phyloP scores from a whole-genome alignment of 2,797 vertebrate genomes.

The Alcedo atthis region DNA sequence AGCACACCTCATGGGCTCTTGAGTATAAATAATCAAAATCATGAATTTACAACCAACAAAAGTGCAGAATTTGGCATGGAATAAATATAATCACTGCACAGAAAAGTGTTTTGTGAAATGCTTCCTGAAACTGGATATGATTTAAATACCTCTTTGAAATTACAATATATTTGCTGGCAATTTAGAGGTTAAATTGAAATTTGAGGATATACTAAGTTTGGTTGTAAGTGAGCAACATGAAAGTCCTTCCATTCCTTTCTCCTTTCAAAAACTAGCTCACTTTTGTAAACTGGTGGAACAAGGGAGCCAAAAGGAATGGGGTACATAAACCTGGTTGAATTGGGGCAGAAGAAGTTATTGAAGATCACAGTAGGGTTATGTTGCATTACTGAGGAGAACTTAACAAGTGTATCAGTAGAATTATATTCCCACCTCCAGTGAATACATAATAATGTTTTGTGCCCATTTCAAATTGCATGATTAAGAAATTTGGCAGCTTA shows the following conservation, averaged over 20 bases:
- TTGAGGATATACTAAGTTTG: not conserved
- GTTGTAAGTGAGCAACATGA: not conserved
- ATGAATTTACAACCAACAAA: not conserved
- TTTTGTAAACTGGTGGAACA: not conserved
- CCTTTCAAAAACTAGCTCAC: not conserved
- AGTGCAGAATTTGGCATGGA: not conserved
- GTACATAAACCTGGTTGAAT: not conserved
- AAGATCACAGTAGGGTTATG: not conserved
- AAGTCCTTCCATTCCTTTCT: not conserved
- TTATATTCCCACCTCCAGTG: not conserved
- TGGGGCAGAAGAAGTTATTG: not conserved
- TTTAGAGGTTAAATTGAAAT: not conserved
- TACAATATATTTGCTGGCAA: not conserved
- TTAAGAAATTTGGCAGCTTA: not conserved
- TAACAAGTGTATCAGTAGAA: not conserved
- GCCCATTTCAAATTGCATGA: not conserved
- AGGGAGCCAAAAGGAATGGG: not conserved
- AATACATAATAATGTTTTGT: not conserved
- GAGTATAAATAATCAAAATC: not conserved
- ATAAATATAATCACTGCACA: not conserved
- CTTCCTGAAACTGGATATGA: not conserved
- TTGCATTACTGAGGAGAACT: not conserved
- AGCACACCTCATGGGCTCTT: not conserved
- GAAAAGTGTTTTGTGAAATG: not conserved
- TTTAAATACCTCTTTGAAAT: not conserved